A percentile compares a stretch with the other conserved stretches of the same genome.
Evolutionary conservation across 2,888 invertebrate genomes (phyloP).

Genomic region (Drosophila birchii): DNA sequence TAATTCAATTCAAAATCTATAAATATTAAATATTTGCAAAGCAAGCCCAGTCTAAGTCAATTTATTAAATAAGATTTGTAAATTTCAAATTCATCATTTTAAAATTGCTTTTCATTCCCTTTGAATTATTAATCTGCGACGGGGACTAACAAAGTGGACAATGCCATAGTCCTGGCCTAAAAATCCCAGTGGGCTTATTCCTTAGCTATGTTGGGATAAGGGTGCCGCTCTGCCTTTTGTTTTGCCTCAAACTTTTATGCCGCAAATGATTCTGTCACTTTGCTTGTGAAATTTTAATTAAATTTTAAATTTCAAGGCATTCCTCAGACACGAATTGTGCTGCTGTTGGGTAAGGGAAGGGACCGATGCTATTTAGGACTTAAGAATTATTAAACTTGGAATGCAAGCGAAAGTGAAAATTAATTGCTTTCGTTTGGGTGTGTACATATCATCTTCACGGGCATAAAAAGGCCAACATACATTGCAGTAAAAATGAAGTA

Average conservation of each 20-base stretch:
- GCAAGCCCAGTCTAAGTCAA: not conserved
- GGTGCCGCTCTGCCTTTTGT: conserved; percentile 10
- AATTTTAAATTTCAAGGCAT: conserved; percentile 33
- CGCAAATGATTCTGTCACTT: conserved; percentile 33
- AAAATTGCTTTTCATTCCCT: conserved; percentile 24
- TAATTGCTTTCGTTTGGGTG: conserved; percentile 10
- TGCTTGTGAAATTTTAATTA: conserved; percentile 55
- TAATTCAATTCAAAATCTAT: not conserved
- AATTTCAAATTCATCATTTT: conserved; percentile 29
- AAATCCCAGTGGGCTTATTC: conserved; percentile 26
- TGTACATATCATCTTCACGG: conserved; percentile 5
- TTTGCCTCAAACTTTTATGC: not conserved
- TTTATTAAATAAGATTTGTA: not conserved
- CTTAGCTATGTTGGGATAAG: conserved; percentile 10
- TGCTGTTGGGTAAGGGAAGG: not conserved
- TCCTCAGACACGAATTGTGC: conserved; percentile 31
- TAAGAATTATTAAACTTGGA: conserved; percentile 5
- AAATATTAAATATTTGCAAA: not conserved
- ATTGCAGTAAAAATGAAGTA: conserved; percentile 5
- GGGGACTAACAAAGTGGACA: conserved; percentile 32
- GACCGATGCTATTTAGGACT: not conserved
- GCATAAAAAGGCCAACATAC: conserved; percentile 10
- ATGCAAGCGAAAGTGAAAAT: conserved; percentile 15
- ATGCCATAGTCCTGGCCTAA: conserved; percentile 16
- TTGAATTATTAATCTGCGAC: conserved; percentile 32